These are phyloP conservation scores for Holothuria scabra DNA, from an alignment of 53 echinoderm and acorn worm species.

Conservation along the genomic window DNA sequence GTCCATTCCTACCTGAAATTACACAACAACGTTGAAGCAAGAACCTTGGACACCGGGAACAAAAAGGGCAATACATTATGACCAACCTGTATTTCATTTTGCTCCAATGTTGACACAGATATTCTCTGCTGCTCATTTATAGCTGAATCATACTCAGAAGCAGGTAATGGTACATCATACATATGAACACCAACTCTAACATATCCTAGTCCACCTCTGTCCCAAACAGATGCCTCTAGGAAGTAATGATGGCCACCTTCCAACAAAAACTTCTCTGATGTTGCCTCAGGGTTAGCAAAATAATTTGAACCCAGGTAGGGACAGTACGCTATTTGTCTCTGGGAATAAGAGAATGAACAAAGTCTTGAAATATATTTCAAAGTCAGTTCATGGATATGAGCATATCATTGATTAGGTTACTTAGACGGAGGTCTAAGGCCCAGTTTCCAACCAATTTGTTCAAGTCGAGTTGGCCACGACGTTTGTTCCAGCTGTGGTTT, in stretches of 20 bases:
- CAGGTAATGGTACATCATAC: conserved; percentile 54
- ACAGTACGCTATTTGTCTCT: not conserved
- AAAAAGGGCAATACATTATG: not conserved
- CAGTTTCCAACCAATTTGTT: too few species aligned
- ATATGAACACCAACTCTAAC: conserved; percentile 62
- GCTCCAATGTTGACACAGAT: conserved; percentile 24
- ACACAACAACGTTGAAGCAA: not conserved
- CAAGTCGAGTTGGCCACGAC: too few species aligned
- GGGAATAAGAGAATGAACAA: too few species aligned
- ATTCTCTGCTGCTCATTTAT: conserved; percentile 64
- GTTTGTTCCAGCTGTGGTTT: too few species aligned
- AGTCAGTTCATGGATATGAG: too few species aligned
- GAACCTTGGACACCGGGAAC: too few species aligned
- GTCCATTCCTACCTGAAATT: too few species aligned
- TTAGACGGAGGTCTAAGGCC: too few species aligned
- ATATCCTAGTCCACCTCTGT: conserved; percentile 28
- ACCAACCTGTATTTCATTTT: conserved; percentile 66
- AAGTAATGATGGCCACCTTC: conserved; percentile 4
- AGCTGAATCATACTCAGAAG: conserved; percentile 29
- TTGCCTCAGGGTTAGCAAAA: not conserved
- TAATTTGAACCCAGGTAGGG: not conserved
- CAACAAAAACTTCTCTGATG: conserved; percentile 19
- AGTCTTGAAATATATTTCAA: too few species aligned
- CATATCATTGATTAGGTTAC: too few species aligned
- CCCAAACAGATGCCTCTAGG: conserved; percentile 35